Conservation (phyloP, 1,140 invertebrate genomes). For the Apis florea region DNA sequence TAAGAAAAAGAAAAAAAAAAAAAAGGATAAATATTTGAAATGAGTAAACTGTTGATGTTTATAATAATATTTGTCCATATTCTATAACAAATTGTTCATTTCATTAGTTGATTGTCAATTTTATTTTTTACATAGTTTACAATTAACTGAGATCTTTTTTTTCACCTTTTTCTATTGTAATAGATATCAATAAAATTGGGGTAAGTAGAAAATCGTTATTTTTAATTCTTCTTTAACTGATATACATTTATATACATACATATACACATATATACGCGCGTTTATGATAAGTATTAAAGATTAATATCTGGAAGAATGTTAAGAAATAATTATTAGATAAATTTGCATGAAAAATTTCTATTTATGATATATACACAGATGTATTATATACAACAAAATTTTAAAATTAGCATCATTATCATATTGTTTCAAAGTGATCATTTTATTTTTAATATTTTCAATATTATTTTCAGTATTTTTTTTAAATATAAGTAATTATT, state of each 20-base stretch:
- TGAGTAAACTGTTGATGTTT: conserved; percentile 3
- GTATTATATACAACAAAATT: conserved; percentile 53
- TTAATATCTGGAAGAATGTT: neutral
- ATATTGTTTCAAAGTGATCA: neutral
- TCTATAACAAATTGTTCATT: neutral
- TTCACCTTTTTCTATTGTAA: neutral
- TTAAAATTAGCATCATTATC: conserved; percentile 13
- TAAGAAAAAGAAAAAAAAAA: neutral
- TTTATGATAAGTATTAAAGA: neutral
- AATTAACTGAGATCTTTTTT: neutral
- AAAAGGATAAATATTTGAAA: neutral
- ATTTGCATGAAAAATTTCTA: conserved; percentile 38
- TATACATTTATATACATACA: neutral
- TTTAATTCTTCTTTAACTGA: neutral
- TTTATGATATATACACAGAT: conserved; percentile 13
- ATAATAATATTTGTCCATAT: neutral
- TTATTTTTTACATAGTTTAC: neutral
- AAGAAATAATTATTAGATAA: neutral
- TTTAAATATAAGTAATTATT: neutral
- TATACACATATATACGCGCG: no score
- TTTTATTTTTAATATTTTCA: no score
- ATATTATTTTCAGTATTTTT: no score
- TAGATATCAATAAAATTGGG: neutral
- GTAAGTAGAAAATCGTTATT: neutral
- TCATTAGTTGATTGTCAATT: neutral